Evolutionary conservation across 2,888 invertebrate genomes (phyloP).

Genomic region (Dynastes grantii): DNA sequence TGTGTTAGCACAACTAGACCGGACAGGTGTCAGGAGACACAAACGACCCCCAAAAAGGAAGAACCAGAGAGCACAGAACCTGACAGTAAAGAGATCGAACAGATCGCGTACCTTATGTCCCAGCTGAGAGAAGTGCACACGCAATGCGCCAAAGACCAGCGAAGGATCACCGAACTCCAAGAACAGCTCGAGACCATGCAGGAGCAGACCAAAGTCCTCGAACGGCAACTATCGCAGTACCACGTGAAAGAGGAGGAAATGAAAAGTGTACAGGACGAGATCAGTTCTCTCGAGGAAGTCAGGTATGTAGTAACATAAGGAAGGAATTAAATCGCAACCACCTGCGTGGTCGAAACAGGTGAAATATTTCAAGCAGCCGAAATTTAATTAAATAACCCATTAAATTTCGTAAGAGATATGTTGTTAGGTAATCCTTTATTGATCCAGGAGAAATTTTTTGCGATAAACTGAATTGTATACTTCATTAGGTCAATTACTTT

Average conservation of each 20-base stretch:
- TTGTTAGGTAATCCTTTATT: constrained; percentile 11
- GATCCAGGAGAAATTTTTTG: neutral
- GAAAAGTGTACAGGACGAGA: constrained; percentile 88
- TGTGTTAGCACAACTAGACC: constrained; percentile 53
- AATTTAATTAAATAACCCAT: neutral
- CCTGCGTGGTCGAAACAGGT: neutral
- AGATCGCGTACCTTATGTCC: constrained; percentile 74
- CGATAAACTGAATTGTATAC: neutral
- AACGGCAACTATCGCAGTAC: constrained; percentile 79
- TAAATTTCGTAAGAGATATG: constrained; percentile 20
- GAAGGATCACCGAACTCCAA: constrained; percentile 82
- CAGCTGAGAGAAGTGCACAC: constrained; percentile 82
- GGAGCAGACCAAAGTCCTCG: constrained; percentile 81
- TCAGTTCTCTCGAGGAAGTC: constrained; percentile 88
- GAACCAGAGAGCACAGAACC: constrained; percentile 53
- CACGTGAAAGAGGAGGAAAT: constrained; percentile 82
- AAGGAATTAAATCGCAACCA: neutral
- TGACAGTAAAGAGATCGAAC: constrained; percentile 65
- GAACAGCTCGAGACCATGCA: constrained; percentile 82
- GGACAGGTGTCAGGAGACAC: constrained; percentile 57
- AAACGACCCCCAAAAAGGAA: constrained; percentile 62
- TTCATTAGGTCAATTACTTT: neutral
- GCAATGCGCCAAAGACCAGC: constrained; percentile 81
- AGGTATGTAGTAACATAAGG: constrained; percentile 72
- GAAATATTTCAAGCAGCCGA: neutral